phyloP scores from a whole-genome alignment of 1,140 invertebrate genomes.

The Linepithema humile region DNA sequence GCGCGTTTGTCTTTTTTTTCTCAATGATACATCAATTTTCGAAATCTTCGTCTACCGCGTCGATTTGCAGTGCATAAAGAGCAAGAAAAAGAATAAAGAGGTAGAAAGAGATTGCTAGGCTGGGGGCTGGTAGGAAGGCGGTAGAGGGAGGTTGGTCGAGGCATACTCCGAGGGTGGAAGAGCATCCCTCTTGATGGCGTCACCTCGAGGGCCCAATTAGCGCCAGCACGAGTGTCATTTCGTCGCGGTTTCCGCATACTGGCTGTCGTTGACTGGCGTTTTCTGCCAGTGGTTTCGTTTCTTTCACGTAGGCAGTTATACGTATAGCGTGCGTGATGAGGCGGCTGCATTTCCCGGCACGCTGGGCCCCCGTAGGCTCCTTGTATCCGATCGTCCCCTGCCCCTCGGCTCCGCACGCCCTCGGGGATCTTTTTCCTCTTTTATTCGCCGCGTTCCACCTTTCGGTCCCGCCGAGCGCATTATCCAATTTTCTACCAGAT shows the following conservation, averaged over 20 bases:
- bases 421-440: constrained; percentile 56
- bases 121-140: constrained; percentile 25
- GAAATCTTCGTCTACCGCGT: constrained; percentile 9
- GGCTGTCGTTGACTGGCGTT: constrained; percentile 80
- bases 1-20: neutral
- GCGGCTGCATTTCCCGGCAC: constrained; percentile 9
- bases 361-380: neutral
- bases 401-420: neutral
- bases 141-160: constrained; percentile 44
- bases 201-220: constrained; percentile 84
- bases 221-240: constrained; percentile 83
- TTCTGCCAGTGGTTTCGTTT: constrained; percentile 75
- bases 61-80: constrained; percentile 1
- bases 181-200: constrained; percentile 77
- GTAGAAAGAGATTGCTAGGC: constrained; percentile 21
- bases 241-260: constrained; percentile 81
- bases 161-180: constrained; percentile 66
- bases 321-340: constrained; percentile 62
- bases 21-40: neutral
- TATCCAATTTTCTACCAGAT: constrained; percentile 80
- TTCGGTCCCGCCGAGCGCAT: constrained; percentile 60
- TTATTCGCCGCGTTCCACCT: constrained; percentile 30
- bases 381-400: constrained; percentile 21
- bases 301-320: constrained; percentile 61
- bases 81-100: constrained; percentile 1